Evolutionary conservation across 2,797 vertebrate genomes (phyloP), one percentile per base, ranked within the genome.

Genomic region (Lates japonicus): DNA sequence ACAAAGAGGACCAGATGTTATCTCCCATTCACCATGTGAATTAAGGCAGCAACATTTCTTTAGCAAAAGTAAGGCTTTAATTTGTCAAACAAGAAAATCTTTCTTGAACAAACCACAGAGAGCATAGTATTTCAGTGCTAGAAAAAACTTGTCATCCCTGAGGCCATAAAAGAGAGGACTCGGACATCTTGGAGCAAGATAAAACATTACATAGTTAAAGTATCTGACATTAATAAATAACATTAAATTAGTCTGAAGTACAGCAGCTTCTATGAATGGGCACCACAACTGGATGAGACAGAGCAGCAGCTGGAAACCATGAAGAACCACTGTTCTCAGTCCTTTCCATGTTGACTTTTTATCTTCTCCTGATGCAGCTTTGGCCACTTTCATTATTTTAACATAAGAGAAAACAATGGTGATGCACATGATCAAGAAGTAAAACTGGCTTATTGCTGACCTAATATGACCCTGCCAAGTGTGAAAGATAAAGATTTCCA

Each of bases 81-180:
- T 9, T 37, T 7, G 37, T 37, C 37, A 37, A 8, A 9, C 9
- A 42, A 37, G 9, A 37, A 37, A 8, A 37, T 37, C 12, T 35
- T 37, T 69, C 13, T 42, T 42, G 5, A 22, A 35, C 10, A 74
- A 70, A 2, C 73, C 55, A 72, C n/a, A 88, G 14, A 65, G 5
- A 2, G 37, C 57, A 74, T 73, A 48, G 8, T 64, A 29, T 82
- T 88, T 90, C 19, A 92, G 11, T 37, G 69, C 78, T 44, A 20
- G 7, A 48, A 74, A 74, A 83, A 94, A 93, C 6, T 39, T 82
- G 39, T 86, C 83, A 82, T 93, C 90, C 33, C 87, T 80, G 39
- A 92, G 77, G 42, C 94, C 93, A 80, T 94, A 95, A 51, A 95
- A 80, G 13, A 95, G 87, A 63, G 94, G 91, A 76, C 87, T 94